Base-by-base conservation (phyloP, 2,113 vertebrate genomes). In the Actenoides lindsayi region DNA sequence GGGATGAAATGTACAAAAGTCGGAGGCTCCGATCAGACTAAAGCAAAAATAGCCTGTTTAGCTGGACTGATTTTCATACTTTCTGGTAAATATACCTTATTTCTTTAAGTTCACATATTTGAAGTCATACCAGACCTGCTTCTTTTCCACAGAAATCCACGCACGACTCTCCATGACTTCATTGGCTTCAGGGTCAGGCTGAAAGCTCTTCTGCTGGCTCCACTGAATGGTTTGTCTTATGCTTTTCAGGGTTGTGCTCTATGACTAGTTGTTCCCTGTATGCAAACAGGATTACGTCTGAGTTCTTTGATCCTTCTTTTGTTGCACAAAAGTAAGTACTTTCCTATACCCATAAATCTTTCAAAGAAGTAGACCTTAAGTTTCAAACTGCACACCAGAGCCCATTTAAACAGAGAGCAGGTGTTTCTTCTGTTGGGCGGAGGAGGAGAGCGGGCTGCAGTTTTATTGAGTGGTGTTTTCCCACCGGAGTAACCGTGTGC, bases 1-100 rank as follows among this genome's bases (percentile, higher is more conserved):
- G 99, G 99, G 69, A 99, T 99, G 99, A 99, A 99, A 88, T 99
- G 99, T 93, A 99, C 99, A 20, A 99, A 99, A 97, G 98, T 99
- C 0, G 99, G 99, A 71, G 99, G 99, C 39, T 98, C 99, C 1
- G 99, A 99, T 70, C 85, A 99, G 48, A 98, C 97, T 90, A 99
- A 99, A 95, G 98, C 99, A 25, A 99, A 98, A 97, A 98, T 99
- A 84, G 99, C 99, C 48, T 99, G 99, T 92, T 98, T 99, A 93
- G 99, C 99, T 16, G 99, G 98, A 31, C 44, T 99, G 42, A 98
- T 99, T 27, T 99, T 99, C 97, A 98, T 99, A 71, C 96, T 98
- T 8, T 99, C 98, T 97, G 99, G 99, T 99, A 98, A 98, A 92
- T 94, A 96, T 89, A 53, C 68, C 86, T 95, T 89, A 82, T 88